Conservation (phyloP, 2,797 vertebrate species). For the Furcifer pardalis region DNA sequence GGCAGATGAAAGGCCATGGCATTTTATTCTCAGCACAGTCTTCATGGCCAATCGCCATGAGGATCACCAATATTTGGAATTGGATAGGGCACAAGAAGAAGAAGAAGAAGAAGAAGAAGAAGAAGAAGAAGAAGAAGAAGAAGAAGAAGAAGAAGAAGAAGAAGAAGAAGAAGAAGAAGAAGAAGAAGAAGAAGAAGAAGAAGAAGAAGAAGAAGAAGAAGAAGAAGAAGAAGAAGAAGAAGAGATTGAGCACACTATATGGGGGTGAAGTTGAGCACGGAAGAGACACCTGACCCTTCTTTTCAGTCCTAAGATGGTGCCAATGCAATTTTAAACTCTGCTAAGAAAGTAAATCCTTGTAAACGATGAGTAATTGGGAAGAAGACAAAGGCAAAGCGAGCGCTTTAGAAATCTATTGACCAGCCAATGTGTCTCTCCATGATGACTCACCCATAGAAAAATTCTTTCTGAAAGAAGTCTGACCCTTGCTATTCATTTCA, state of each 20-base stretch:
- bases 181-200: background rate
- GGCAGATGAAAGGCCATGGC: too few relatives aligned
- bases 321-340: background rate
- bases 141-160: background rate
- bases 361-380: fast-evolving
- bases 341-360: conserved; percentile 11
- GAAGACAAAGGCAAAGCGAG: background rate
- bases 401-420: background rate
- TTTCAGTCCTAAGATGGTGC: background rate
- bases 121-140: background rate
- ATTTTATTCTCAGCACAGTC: too few relatives aligned
- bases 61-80: too few relatives aligned
- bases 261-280: background rate
- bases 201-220: background rate
- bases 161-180: background rate
- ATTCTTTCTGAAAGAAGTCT: fast-evolving
- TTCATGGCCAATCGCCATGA: too few relatives aligned
- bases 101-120: background rate
- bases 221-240: background rate
- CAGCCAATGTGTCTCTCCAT: background rate
- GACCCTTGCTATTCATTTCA: background rate
- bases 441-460: background rate
- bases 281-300: background rate
- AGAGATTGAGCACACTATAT: background rate
- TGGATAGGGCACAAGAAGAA: too few relatives aligned